Percentiles rank a stretch among this genome's conserved stretches.
These are phyloP conservation scores for Xanthorhoe spadicearia DNA, from an alignment of 2,888 invertebrate genomes.

Conservation along the genomic window DNA sequence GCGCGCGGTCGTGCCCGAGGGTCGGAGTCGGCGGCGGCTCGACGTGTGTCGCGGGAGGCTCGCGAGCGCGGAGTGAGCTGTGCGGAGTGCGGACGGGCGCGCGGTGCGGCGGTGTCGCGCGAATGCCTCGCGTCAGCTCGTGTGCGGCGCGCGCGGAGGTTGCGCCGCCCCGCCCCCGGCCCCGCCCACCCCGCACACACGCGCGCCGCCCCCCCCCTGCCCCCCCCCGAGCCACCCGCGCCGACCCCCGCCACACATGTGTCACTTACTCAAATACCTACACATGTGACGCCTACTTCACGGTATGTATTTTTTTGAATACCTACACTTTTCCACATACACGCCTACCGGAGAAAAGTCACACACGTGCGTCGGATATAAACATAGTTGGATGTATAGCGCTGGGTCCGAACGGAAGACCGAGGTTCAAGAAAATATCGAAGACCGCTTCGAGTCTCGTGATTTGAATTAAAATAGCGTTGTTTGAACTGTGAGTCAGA, in stretches of 20 bases:
- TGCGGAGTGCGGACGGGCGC: constrained; percentile 58
- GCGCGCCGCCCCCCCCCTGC: constrained; percentile 48
- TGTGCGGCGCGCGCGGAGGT: constrained; percentile 66
- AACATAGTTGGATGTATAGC: neutral
- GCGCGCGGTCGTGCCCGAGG: constrained; percentile 50
- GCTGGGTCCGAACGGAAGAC: constrained; percentile 7
- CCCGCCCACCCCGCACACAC: constrained; percentile 68
- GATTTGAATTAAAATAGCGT: constrained; percentile 40
- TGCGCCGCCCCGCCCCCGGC: constrained; percentile 71
- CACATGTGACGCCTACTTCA: constrained; percentile 80
- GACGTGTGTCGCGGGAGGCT: constrained; percentile 71
- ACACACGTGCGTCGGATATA: constrained; percentile 8
- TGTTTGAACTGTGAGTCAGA: constrained; percentile 41
- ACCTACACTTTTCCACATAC: constrained; percentile 58
- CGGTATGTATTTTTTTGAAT: constrained; percentile 72
- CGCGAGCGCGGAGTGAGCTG: constrained; percentile 67
- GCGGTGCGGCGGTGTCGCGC: constrained; percentile 70
- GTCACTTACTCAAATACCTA: constrained; percentile 74
- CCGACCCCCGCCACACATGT: constrained; percentile 62
- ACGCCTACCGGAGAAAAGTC: constrained; percentile 26
- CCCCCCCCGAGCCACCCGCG: constrained; percentile 52
- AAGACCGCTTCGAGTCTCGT: constrained; percentile 26
- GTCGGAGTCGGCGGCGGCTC: constrained; percentile 50
- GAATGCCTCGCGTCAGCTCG: constrained; percentile 67
- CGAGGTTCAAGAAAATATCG: neutral